Conservation (phyloP, 2,888 invertebrate genomes). For the Busseola fusca region DNA sequence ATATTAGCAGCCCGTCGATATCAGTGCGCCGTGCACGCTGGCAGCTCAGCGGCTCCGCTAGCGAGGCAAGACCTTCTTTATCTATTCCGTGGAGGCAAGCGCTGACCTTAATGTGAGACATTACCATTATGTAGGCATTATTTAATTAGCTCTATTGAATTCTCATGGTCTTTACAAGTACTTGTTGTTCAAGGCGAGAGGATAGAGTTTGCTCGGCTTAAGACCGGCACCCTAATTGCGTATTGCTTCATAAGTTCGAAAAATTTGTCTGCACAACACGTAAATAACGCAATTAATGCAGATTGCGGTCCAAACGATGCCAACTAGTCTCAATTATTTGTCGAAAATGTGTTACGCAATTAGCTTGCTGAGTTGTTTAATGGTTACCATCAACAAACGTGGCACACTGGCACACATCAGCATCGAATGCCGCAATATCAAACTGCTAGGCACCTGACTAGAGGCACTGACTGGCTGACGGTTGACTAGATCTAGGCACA, state of each 20-base stretch:
- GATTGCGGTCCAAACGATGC: no score
- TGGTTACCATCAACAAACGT: not conserved
- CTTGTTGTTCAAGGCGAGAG: slow-evolving; percentile 1
- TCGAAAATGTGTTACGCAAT: no score
- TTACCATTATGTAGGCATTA: not conserved
- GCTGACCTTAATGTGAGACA: slow-evolving; percentile 32
- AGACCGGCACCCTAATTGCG: no score
- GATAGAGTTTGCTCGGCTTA: not conserved
- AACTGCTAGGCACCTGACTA: not conserved
- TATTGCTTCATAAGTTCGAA: no score
- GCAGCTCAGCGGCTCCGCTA: slow-evolving; percentile 1
- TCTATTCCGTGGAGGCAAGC: no score
- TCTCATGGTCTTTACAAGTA: not conserved
- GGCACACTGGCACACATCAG: not conserved
- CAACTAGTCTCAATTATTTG: no score
- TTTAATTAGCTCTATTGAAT: slow-evolving; percentile 2
- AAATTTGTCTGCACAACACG: no score
- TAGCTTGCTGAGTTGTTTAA: not conserved
- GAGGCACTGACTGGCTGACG: not conserved
- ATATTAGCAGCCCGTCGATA: slow-evolving; percentile 14
- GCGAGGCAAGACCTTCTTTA: slow-evolving; percentile 30
- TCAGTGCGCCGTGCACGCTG: slow-evolving; percentile 1
- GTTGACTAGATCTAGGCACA: not conserved
- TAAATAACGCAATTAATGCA: no score
- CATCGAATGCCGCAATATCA: not conserved